Conservation (phyloP, 2,113 vertebrate species). For the Colaptes auratus region DNA sequence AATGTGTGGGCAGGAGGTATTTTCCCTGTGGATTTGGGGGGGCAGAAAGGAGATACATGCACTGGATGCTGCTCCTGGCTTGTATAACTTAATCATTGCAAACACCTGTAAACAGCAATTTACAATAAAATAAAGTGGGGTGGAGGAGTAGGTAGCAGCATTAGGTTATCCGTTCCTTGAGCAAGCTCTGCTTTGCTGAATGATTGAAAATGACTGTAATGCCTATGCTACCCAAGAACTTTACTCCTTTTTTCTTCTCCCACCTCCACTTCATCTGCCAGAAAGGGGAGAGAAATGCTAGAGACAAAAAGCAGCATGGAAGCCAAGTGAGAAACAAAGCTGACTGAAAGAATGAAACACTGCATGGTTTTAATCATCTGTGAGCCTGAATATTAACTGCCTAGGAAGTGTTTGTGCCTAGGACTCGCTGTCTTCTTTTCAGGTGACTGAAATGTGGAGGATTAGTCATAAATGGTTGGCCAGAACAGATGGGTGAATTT, state of each 20-base stretch:
- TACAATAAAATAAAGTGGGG: background rate
- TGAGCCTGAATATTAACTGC: background rate
- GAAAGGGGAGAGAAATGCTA: background rate
- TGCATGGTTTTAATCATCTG: background rate
- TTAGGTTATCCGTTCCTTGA: background rate
- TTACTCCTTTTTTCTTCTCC: background rate
- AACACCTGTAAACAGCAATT: background rate
- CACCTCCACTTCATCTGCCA: constrained; percentile 10
- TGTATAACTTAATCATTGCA: background rate
- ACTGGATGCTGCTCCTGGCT: background rate
- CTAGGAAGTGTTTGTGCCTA: background rate
- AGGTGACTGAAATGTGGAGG: background rate
- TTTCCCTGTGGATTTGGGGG: background rate
- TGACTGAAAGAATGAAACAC: background rate
- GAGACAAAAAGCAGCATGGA: background rate
- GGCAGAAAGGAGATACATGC: background rate
- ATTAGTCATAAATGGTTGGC: constrained; percentile 26
- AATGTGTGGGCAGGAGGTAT: background rate
- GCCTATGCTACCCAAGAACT: background rate
- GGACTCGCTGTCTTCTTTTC: background rate
- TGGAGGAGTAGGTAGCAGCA: background rate
- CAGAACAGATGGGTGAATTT: constrained; percentile 46
- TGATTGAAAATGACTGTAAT: background rate
- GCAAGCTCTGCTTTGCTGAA: background rate
- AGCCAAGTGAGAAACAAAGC: background rate